Evolutionary conservation across 1,140 invertebrate genomes (phyloP).

Genomic region (Dreissena rostriformis): DNA sequence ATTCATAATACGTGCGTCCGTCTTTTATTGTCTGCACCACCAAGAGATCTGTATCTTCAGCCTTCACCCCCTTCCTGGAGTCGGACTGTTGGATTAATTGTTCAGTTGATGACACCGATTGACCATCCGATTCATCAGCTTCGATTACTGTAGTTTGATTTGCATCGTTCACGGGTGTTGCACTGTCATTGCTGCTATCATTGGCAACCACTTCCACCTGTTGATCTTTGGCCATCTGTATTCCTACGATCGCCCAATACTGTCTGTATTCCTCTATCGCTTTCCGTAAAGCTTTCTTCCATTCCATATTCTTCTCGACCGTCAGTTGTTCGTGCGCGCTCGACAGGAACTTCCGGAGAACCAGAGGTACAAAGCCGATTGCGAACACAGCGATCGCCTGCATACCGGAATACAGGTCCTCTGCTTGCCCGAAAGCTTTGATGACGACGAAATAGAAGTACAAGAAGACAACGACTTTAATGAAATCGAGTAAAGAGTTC

Average conservation of each 20-base stretch:
- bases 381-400: constrained; percentile 26
- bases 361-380: constrained; percentile 31
- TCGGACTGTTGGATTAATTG: too few species aligned
- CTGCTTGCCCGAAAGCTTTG: constrained; percentile 39
- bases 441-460: constrained; percentile 32
- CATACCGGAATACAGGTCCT: constrained; percentile 20
- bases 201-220: too few species aligned
- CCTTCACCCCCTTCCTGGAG: too few species aligned
- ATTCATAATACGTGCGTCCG: too few species aligned
- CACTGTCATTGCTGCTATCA: too few species aligned
- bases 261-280: constrained; percentile 7
- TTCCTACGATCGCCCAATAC: constrained; percentile 15
- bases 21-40: too few species aligned
- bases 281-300: constrained; percentile 19
- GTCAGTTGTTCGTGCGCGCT: not conserved
- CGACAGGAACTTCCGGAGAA: constrained; percentile 32
- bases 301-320: constrained; percentile 21
- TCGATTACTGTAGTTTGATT: too few species aligned
- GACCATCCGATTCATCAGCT: too few species aligned
- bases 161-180: too few species aligned
- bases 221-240: not conserved
- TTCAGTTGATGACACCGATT: too few species aligned
- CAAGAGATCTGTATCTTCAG: too few species aligned
- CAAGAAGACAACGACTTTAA: constrained; percentile 12
- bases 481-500: constrained; percentile 17